Percentiles rank a stretch among this genome's conserved stretches.
Conservation (phyloP, 1,140 invertebrate genomes). For the Oppia nitens region DNA sequence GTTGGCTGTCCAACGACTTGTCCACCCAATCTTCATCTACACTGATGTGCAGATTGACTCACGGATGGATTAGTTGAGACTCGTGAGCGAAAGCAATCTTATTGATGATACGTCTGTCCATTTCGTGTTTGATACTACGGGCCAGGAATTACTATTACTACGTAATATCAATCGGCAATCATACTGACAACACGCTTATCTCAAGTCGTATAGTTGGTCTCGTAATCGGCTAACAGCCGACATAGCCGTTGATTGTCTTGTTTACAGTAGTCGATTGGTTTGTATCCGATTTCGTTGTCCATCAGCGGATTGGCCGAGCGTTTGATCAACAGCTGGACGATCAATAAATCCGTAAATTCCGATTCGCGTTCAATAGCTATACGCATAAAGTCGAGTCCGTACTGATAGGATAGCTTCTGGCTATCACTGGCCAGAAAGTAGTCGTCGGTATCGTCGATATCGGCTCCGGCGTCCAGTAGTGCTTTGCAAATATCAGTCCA, state of each 20-base stretch:
- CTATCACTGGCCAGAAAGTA: constrained; percentile 52
- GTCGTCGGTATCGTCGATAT: constrained; percentile 58
- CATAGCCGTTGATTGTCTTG: constrained; percentile 36
- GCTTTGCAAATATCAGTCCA: constrained; percentile 44
- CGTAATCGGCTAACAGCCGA: constrained; percentile 30
- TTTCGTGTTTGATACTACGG: constrained; percentile 28
- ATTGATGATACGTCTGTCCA: constrained; percentile 67
- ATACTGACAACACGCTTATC: constrained; percentile 59
- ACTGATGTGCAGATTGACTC: constrained; percentile 22
- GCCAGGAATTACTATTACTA: constrained; percentile 23
- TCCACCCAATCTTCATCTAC: constrained; percentile 16
- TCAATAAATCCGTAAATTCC: constrained; percentile 55
- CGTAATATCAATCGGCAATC: constrained; percentile 21
- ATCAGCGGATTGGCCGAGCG: constrained; percentile 33
- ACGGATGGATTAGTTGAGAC: constrained; percentile 35
- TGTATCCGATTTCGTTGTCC: constrained; percentile 58
- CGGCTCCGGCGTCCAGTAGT: constrained; percentile 53
- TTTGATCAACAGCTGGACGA: constrained; percentile 32
- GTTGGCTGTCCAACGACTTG: no score
- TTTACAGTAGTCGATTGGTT: constrained; percentile 53
- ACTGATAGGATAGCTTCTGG: constrained; percentile 37
- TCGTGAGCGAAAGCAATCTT: constrained; percentile 54
- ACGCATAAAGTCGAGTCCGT: constrained; percentile 35
- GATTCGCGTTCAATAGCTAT: constrained; percentile 48
- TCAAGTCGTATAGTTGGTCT: constrained; percentile 46